Evolutionary conservation across 2,113 vertebrate genomes (phyloP).

Genomic region (Regulus satrapa): DNA sequence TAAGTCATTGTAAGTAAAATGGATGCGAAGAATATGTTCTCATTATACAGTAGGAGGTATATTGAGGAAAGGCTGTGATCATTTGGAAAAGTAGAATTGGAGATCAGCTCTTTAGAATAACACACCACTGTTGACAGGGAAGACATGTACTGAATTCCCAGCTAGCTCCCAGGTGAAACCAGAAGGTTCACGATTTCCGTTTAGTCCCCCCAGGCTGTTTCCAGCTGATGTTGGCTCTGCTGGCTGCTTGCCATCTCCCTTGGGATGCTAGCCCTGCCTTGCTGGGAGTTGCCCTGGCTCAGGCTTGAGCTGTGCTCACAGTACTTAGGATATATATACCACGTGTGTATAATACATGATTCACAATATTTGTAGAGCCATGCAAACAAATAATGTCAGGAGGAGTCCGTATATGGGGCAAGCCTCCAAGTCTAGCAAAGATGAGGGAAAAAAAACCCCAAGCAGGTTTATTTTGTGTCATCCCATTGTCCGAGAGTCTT

Average conservation of each 20-base stretch:
- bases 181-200: fast-evolving
- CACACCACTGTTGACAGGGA: background rate
- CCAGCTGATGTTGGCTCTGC: background rate
- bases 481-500: background rate
- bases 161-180: background rate
- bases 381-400: fast-evolving
- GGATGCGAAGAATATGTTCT: slow-evolving; percentile 44
- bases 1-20: slow-evolving; percentile 46
- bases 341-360: no score
- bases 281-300: background rate
- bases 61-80: slow-evolving; percentile 51
- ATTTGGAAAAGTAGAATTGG: background rate
- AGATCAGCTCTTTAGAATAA: slow-evolving; percentile 2
- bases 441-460: background rate
- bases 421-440: background rate
- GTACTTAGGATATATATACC: background rate
- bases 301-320: fast-evolving
- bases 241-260: background rate
- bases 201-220: background rate
- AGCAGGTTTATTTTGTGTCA: background rate
- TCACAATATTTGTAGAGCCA: background rate
- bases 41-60: slow-evolving; percentile 51
- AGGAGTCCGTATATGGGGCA: fast-evolving
- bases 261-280: background rate
- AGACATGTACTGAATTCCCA: background rate